A percentile compares a stretch with the other conserved stretches of the same genome.
Evolutionary conservation across 2,888 invertebrate species (phyloP).

Genomic region (Meiosimyza platycephala): DNA sequence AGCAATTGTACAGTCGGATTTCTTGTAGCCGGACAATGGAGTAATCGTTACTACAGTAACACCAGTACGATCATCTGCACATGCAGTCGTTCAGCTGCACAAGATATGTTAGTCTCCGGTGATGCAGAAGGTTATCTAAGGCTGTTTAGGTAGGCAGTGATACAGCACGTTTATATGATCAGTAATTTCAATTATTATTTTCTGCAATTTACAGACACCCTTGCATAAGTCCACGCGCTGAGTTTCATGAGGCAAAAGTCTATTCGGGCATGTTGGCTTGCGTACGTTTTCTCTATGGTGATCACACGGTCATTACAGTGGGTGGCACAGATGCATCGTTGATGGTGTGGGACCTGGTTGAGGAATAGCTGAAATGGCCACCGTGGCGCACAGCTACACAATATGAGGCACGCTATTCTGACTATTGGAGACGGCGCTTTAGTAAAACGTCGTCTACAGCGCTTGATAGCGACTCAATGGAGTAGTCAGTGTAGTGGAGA

Average conservation of each 20-base stretch:
- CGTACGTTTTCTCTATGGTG: conserved; percentile 86
- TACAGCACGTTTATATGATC: no score
- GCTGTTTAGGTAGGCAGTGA: conserved; percentile 75
- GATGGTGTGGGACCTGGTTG: conserved; percentile 89
- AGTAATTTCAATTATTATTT: background rate
- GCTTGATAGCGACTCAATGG: conserved; percentile 65
- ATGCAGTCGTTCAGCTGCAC: conserved; percentile 83
- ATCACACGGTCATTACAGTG: conserved; percentile 84
- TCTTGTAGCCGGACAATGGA: conserved; percentile 90
- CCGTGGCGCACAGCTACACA: conserved; percentile 63
- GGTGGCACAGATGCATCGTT: conserved; percentile 90
- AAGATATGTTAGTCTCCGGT: conserved; percentile 85
- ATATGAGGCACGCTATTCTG: conserved; percentile 58
- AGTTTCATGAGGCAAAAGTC: conserved; percentile 88
- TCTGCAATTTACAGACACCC: conserved; percentile 75
- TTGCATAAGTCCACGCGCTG: conserved; percentile 85
- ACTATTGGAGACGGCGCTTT: conserved; percentile 62
- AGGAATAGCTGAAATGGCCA: conserved; percentile 69
- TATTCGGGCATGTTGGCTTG: conserved; percentile 86
- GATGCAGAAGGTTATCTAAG: conserved; percentile 91
- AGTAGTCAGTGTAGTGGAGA: conserved; percentile 47
- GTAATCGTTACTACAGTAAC: conserved; percentile 88
- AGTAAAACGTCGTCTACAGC: conserved; percentile 64
- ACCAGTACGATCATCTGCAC: conserved; percentile 85
- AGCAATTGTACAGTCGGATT: conserved; percentile 90